Evolutionary conservation across 2,797 vertebrate species (phyloP).

Genomic region (Rhabdophis nuchalis): DNA sequence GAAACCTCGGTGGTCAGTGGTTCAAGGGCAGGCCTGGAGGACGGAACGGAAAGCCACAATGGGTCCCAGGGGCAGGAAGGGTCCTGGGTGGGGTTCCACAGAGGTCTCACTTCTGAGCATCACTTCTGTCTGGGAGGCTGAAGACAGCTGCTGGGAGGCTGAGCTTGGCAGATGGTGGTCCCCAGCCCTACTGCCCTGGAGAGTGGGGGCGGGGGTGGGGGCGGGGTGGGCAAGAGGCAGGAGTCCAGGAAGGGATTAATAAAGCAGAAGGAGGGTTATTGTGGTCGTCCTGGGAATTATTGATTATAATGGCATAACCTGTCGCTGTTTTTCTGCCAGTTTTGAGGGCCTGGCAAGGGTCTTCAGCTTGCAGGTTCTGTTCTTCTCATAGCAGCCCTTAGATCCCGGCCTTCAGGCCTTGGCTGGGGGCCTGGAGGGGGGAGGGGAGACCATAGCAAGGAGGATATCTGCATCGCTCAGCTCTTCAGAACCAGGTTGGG

Average conservation of each 20-base stretch:
- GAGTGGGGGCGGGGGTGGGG: fast-evolving
- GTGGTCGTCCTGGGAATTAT: background rate
- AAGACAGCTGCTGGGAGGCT: background rate
- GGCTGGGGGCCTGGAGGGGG: too few species aligned
- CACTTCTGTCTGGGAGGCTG: background rate
- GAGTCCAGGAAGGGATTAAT: background rate
- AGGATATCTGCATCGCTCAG: background rate
- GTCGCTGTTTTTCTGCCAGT: background rate
- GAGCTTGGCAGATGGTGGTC: background rate
- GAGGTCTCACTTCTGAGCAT: too few species aligned
- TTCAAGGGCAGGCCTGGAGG: background rate
- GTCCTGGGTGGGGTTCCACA: too few species aligned
- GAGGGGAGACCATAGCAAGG: background rate
- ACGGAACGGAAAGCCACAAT: too few species aligned
- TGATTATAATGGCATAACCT: background rate
- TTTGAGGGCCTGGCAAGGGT: background rate
- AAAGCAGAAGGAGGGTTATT: background rate
- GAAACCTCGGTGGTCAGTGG: background rate
- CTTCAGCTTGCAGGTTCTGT: background rate
- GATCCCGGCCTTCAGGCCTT: background rate
- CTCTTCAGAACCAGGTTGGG: background rate
- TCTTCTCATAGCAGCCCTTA: background rate
- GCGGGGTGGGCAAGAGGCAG: background rate
- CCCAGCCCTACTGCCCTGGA: background rate
- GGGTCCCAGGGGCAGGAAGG: too few species aligned